Base-by-base conservation (phyloP, 2,797 vertebrate species). In the Paramormyrops hopkinsi region DNA sequence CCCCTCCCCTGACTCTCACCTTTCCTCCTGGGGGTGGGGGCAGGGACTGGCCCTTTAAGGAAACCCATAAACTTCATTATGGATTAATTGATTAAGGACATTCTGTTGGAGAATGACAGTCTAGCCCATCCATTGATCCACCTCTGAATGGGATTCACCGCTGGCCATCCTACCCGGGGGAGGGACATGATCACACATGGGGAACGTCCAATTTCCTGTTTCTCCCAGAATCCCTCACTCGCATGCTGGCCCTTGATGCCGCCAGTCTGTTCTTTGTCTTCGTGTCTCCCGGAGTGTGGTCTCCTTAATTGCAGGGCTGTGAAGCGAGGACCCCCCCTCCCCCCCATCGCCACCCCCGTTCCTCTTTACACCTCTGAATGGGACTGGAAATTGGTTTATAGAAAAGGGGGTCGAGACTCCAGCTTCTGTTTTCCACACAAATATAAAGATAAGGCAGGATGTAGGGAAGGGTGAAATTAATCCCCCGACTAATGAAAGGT, bases 51-150 rank as follows among this genome's bases (percentile, higher is more conserved):
- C 92, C 93, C 94, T 95, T 94, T 94, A 94, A 95, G 93, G 93
- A 88, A 92, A 92, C 91, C 73, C 92, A 69, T 65, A 90, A 89
- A 94, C 96, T 94, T 93, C 93, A 93, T 94, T 95, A 96, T 96
- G 93, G 95, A 96, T 96, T 95, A 93, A 96, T 96, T 96, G 95
- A 96, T 96, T 95, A 94, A 92, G 92, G 94, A 92, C 93, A 92
- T 92, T 94, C 93, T 44, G 89, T 93, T 91, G 88, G 53, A 91
- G 95, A 93, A 95, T 95, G 93, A 95, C 94, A 95, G 95, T 95
- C 94, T 96, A 96, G 95, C 94, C 95, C 92, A 93, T 92, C 51
- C 93, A 96, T 96, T 95, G 96, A 97, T 96, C 95, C 94, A 92
- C 91, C 92, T 94, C 93, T 95, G 94, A 94, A 94, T 95, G 95